Evolutionary conservation across 2,113 vertebrate species (phyloP).

Genomic region (Lichenostomus cassidix): DNA sequence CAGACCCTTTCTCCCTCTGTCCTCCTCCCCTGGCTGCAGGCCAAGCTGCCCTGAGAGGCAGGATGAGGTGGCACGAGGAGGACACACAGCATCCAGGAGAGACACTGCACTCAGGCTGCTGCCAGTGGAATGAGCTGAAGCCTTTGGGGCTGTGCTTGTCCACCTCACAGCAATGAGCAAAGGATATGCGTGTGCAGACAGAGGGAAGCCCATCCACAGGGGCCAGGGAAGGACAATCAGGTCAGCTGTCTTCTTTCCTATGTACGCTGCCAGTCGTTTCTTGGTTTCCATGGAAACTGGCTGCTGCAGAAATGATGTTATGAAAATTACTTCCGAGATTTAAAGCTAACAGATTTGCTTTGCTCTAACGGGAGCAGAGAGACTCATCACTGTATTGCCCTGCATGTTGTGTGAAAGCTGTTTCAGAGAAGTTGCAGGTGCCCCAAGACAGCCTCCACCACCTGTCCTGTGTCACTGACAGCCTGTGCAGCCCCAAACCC

Average conservation of each 20-base stretch:
- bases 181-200: neutral
- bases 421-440: neutral
- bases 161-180: neutral
- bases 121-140: neutral
- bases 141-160: neutral
- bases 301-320: conserved; percentile 18
- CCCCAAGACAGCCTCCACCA: neutral
- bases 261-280: fast-evolving
- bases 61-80: neutral
- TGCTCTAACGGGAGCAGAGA: neutral
- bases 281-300: conserved; percentile 31
- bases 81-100: neutral
- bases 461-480: neutral
- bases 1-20: neutral
- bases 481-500: neutral
- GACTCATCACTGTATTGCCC: neutral
- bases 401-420: fast-evolving
- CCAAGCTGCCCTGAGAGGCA: neutral
- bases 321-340: neutral
- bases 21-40: neutral
- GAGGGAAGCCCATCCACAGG: neutral
- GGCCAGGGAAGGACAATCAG: neutral
- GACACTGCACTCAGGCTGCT: neutral
- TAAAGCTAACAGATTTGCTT: neutral
- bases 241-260: neutral